phyloP scores from a whole-genome alignment of 1,140 invertebrate genomes.

The Leptinotarsa lineolata region DNA sequence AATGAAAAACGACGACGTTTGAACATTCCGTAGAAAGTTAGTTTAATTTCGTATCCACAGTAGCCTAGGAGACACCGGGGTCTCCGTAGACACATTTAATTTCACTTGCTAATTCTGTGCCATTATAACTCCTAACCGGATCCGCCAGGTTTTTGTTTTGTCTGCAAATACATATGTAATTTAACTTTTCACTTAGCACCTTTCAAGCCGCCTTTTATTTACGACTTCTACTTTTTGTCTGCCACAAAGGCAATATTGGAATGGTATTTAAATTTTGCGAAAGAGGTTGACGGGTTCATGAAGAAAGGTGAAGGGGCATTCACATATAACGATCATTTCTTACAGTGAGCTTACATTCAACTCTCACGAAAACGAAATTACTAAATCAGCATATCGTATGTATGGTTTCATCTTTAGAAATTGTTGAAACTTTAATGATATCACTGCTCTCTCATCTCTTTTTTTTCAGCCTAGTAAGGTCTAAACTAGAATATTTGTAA shows the following conservation, averaged over 20 bases:
- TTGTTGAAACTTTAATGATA: too few relatives aligned
- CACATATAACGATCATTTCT: too few relatives aligned
- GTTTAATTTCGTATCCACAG: constrained; percentile 20
- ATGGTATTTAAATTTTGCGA: background rate
- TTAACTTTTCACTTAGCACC: constrained; percentile 26
- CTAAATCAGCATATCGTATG: too few relatives aligned
- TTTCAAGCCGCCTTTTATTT: constrained; percentile 11
- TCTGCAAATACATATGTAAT: constrained; percentile 31
- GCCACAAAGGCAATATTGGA: background rate
- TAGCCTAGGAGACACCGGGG: constrained; percentile 15
- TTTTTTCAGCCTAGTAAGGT: too few relatives aligned
- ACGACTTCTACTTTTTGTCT: background rate
- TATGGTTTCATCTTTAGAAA: too few relatives aligned
- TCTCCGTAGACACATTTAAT: constrained; percentile 28
- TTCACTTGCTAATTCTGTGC: constrained; percentile 32
- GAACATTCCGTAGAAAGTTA: constrained; percentile 23
- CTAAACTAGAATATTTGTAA: too few relatives aligned
- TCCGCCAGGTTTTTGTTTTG: constrained; percentile 26
- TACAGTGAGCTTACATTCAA: too few relatives aligned
- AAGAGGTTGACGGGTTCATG: too few relatives aligned
- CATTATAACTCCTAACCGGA: constrained; percentile 35
- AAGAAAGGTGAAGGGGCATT: too few relatives aligned
- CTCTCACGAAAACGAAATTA: too few relatives aligned
- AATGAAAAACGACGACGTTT: background rate
- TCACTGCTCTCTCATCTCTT: too few relatives aligned